Base-by-base conservation (phyloP, 2,113 vertebrate species). In the Centropristis striata region DNA sequence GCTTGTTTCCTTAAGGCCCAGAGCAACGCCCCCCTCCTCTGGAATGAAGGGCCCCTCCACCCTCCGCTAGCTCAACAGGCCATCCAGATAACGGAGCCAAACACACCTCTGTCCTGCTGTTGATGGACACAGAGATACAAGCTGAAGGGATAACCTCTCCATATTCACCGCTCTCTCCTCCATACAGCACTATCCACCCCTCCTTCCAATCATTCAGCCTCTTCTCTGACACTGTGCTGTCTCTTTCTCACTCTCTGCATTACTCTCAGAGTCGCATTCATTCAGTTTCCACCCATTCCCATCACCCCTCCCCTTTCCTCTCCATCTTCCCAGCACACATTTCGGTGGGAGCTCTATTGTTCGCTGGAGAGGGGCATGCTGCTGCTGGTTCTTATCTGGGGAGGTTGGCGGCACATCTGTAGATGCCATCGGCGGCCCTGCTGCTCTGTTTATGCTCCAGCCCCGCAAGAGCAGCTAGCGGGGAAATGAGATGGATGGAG, bases 351-450 rank as follows among this genome's bases (percentile, higher is more conserved):
- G 74, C 78, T 80, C 84, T 44, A 76, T 90, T 90, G 89, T 85
- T 53, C 76, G 84, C 55, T 42, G 10, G 84, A 83, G 85, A 54
- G 81, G 78, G 80, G 50, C 69, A 70, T 67, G 82, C 80, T 73
- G 86, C 81, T 81, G 81, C 80, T 53, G 83, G 71, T 83, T 78
- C 74, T 87, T 88, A 92, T 92, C 85, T 72, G 66, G 60, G 80
- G 78, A 57, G 49, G 77, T 69, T 83, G 82, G 78, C 66, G 25
- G 89, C 84, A 79, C 85, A 93, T 93, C 88, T 88, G 88, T 76
- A 92, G 91, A 94, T 92, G 89, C 42, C 88, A 91, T 94, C 89
- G 5, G 50, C 20, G 4, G 65, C 53, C 79, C 71, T 77, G 81
- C 85, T 89, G 81, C 83, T 73, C 84, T 83, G 86, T 78, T 86